Conservation (phyloP, 2,888 invertebrate genomes). For the Abrostola triplasia region DNA sequence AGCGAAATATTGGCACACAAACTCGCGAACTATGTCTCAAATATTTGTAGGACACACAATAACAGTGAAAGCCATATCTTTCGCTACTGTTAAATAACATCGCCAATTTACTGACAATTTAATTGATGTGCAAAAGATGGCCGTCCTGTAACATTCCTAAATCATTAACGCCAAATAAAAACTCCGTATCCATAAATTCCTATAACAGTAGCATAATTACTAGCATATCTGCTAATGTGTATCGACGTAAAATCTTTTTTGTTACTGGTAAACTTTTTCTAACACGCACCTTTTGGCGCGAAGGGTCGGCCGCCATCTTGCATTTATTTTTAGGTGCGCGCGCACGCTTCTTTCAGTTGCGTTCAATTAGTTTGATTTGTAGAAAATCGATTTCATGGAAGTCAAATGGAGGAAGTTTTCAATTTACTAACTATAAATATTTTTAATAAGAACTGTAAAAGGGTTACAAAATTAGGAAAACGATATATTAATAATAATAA, state of each 20-base stretch:
- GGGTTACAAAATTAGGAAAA: too few relatives aligned
- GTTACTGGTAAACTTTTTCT: constrained; percentile 33
- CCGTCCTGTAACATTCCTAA: background rate
- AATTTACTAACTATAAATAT: constrained; percentile 21
- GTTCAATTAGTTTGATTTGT: constrained; percentile 84
- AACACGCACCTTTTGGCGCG: constrained; percentile 57
- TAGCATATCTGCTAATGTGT: constrained; percentile 71
- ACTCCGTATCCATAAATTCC: constrained; percentile 24
- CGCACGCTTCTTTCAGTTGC: constrained; percentile 69
- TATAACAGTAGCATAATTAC: constrained; percentile 30
- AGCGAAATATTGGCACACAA: background rate
- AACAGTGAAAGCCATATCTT: too few relatives aligned
- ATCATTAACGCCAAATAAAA: constrained; percentile 20
- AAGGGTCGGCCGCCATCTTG: constrained; percentile 74
- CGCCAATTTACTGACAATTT: background rate
- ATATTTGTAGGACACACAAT: too few relatives aligned
- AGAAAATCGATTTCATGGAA: constrained; percentile 57
- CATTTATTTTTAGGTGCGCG: constrained; percentile 77
- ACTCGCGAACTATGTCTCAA: background rate
- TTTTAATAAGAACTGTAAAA: background rate
- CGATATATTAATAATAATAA: too few relatives aligned
- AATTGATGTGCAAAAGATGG: too few relatives aligned
- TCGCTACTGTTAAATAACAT: background rate
- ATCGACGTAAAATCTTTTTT: constrained; percentile 46
- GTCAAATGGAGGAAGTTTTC: constrained; percentile 16